These are phyloP conservation scores for Hydrotaea cyrtoneurina DNA, from an alignment of 2,888 invertebrate genomes.

Conservation along the genomic window DNA sequence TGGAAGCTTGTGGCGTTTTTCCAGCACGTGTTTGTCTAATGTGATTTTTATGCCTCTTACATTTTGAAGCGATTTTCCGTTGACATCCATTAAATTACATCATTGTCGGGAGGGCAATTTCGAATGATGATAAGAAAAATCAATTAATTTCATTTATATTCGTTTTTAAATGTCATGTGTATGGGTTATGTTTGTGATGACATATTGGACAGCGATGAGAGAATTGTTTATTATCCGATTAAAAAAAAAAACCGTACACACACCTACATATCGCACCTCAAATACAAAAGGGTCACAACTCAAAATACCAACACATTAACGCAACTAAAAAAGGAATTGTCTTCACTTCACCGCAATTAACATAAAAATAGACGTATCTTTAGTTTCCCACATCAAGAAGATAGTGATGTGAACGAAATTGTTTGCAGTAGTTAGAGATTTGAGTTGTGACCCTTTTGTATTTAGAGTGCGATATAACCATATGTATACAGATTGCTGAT, in stretches of 20 bases:
- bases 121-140: not conserved
- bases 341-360: too few species aligned
- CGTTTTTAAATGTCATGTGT: not conserved
- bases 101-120: conserved; percentile 16
- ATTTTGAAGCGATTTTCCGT: not conserved
- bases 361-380: too few species aligned
- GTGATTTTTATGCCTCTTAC: not conserved
- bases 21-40: conserved; percentile 1
- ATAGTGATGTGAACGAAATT: too few species aligned
- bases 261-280: too few species aligned
- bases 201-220: not conserved
- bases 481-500: too few species aligned
- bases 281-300: too few species aligned
- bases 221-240: not conserved
- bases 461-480: too few species aligned
- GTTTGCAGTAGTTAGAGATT: too few species aligned
- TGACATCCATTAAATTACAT: not conserved
- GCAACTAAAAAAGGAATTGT: too few species aligned
- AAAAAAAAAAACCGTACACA: not conserved
- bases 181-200: not conserved
- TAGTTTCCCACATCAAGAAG: too few species aligned
- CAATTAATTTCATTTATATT: not conserved
- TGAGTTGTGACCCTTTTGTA: too few species aligned
- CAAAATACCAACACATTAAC: too few species aligned
- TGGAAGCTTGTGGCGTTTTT: not conserved